Evolutionary conservation across 2,797 vertebrate species (phyloP), one percentile per base, ranked within the genome.

Genomic region (Remorina albescens): DNA sequence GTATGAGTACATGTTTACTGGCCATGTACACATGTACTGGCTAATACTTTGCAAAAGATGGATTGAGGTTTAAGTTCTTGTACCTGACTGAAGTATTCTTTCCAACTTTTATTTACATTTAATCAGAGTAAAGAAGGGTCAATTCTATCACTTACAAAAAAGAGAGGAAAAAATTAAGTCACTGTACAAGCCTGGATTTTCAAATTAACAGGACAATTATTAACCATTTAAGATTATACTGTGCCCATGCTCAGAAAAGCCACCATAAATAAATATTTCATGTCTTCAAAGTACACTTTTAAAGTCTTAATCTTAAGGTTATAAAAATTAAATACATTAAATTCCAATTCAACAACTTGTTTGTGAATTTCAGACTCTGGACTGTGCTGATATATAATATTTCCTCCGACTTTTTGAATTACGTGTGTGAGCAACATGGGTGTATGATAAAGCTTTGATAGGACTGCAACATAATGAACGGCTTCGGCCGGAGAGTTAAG

Each of bases 41-140:
- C n/a, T n/a, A n/a, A n/a, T 50, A 73, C 39, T 53, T 57, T 50
- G 59, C 50, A 69, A 47, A 80, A 63, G 25, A 59, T 67, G 11
- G 21, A 46, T 18, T 67, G 55, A 83, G 59, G 60, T 82, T 74
- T 71, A 51, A 76, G 39, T 79, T 81, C 36, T 61, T 68, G 50
- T 74, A 81, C 80, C 81, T 84, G 84, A 86, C 58, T 58, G 44
- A 72, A 71, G 71, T 54, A 67, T 16, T 66, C n/a, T 19, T 59
- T 76, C 49, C 46, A 76, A 71, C 41, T 46, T 41, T 50, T 58
- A 51, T 46, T 70, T 63, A 37, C 28, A 74, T 26, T 30, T 50
- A 59, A 62, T 53, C 28, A 47, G 62, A 63, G 30, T 53, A 46
- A 64, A 28, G 42, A 67, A 58, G 58, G 46, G 39, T 58, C 18